These are phyloP conservation scores for Procambarus virginalis DNA, from an alignment of 1,140 invertebrate species.

Conservation along the genomic window DNA sequence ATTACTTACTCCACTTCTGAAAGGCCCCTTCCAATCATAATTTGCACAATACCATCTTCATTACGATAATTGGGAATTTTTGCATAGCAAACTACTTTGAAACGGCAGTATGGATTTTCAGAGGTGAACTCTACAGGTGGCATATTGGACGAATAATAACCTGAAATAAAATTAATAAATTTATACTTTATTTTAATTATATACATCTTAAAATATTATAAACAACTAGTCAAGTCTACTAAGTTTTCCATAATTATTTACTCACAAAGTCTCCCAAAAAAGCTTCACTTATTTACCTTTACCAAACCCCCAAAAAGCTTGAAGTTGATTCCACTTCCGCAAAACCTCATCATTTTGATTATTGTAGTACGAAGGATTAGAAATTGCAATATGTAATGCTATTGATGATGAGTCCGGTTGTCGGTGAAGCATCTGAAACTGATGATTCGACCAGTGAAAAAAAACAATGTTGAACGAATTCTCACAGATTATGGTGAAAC, in stretches of 20 bases:
- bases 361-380: conserved; percentile 8
- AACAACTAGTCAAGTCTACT: too few relatives aligned
- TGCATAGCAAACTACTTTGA: conserved; percentile 94
- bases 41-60: conserved; percentile 88
- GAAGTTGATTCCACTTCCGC: conserved; percentile 39
- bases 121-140: conserved; percentile 30
- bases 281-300: background rate
- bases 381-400: conserved; percentile 36
- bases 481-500: too few relatives aligned
- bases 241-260: too few relatives aligned
- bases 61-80: conserved; percentile 88
- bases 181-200: background rate
- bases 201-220: too few relatives aligned
- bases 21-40: conserved; percentile 87
- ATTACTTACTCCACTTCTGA: conserved; percentile 81
- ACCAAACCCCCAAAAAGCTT: conserved; percentile 34
- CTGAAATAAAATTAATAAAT: background rate
- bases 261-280: background rate
- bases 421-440: background rate
- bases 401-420: conserved; percentile 20
- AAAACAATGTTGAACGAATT: too few relatives aligned
- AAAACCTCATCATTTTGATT: conserved; percentile 33
- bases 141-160: conserved; percentile 40
- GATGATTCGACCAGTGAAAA: too few relatives aligned
- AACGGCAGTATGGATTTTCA: conserved; percentile 88